Evolutionary conservation across 1,140 invertebrate genomes (phyloP).

Genomic region (Mizuhopecten yessoensis): DNA sequence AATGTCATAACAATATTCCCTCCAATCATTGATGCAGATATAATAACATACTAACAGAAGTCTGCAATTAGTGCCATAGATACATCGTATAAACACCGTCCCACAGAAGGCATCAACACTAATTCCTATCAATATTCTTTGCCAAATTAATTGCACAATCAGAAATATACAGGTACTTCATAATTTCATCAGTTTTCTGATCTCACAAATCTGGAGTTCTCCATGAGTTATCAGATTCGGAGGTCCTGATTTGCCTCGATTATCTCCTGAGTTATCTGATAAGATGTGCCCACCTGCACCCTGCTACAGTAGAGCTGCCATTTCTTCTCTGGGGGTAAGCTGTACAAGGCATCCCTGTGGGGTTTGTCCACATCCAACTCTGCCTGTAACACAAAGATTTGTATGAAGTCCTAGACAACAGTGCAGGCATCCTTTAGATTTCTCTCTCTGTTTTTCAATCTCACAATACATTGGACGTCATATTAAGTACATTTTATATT

Average conservation of each 20-base stretch:
- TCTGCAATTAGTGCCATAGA: no score
- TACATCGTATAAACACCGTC: no score
- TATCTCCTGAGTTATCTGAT: background rate
- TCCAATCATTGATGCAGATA: no score
- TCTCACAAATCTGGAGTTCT: background rate
- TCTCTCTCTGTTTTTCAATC: no score
- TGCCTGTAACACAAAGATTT: slow-evolving; percentile 87
- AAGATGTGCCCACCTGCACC: slow-evolving; percentile 86
- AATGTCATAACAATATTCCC: no score
- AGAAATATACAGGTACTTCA: background rate
- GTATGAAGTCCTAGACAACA: no score
- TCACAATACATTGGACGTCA: no score
- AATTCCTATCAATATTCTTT: background rate
- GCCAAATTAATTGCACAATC: background rate
- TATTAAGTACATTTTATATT: no score
- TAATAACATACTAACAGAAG: no score
- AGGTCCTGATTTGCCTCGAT: background rate
- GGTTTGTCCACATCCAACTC: slow-evolving; percentile 96
- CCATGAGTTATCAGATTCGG: background rate
- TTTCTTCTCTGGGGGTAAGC: slow-evolving; percentile 95
- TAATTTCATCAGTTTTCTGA: background rate
- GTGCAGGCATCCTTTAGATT: no score
- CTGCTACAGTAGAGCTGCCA: slow-evolving; percentile 98
- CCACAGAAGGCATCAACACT: no score
- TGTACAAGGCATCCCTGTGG: slow-evolving; percentile 95